A percentile compares a stretch with the other conserved stretches of the same genome.
Conservation (phyloP, 2,888 invertebrate species). For the Drosophila suboccidentalis region DNA sequence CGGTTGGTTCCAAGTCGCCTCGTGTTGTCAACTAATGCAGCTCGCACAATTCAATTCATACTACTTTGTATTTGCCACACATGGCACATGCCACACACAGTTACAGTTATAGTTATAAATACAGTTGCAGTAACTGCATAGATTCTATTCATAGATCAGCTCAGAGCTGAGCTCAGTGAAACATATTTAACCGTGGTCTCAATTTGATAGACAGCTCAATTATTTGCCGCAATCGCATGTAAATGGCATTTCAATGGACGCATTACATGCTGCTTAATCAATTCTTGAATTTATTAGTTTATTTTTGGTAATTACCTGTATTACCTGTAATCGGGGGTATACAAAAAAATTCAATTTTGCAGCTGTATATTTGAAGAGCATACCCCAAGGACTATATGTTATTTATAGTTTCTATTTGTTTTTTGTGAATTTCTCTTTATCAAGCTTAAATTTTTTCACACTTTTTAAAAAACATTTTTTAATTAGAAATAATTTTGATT, state of each 20-base stretch:
- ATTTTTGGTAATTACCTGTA: background rate
- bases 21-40: constrained; percentile 16
- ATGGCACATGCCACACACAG: constrained; percentile 11
- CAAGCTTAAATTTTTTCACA: no score
- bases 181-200: background rate
- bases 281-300: background rate
- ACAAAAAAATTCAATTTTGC: no score
- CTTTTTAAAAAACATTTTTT: no score
- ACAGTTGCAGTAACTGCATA: background rate
- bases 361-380: no score
- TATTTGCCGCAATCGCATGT: background rate
- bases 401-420: background rate
- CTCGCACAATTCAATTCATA: constrained; percentile 2
- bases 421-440: no score
- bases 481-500: no score
- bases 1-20: constrained; percentile 4
- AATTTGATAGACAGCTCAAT: constrained; percentile 4
- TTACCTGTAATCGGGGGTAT: no score
- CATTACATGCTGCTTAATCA: constrained; percentile 9
- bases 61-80: constrained; percentile 12
- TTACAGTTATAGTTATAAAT: no score
- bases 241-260: constrained; percentile 4
- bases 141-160: constrained; percentile 4
- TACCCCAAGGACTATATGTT: no score
- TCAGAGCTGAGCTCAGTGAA: background rate